phyloP scores from a whole-genome alignment of 2,113 vertebrate genomes.

The Anser cygnoides region DNA sequence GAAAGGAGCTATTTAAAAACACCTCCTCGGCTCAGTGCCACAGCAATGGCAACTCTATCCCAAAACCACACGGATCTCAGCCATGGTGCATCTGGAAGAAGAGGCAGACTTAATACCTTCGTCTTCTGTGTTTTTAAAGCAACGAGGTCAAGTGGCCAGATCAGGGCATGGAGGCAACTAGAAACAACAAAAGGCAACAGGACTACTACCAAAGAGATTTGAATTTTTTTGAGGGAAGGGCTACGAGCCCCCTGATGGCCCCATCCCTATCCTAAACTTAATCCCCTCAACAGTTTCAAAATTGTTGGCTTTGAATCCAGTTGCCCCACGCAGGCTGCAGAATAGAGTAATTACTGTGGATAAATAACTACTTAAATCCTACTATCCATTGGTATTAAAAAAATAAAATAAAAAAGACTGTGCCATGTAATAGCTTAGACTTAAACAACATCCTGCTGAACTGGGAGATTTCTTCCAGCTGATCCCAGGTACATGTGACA shows the following conservation, averaged over 20 bases:
- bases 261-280: not conserved
- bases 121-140: not conserved
- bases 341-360: not conserved
- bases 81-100: not conserved
- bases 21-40: not conserved
- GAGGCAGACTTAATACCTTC: rapidly evolving
- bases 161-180: not conserved
- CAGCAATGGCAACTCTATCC: rapidly evolving
- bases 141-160: rapidly evolving
- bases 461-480: not conserved
- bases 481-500: rapidly evolving
- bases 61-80: not conserved
- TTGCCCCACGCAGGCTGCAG: not conserved
- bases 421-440: not conserved
- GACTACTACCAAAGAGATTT: not conserved
- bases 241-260: not conserved
- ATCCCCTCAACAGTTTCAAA: not conserved
- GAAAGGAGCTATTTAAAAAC: not conserved
- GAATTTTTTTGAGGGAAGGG: not conserved
- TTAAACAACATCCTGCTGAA: not conserved
- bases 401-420: not conserved
- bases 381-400: not conserved
- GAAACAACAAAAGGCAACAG: not conserved
- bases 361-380: not conserved
- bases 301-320: not conserved